These are phyloP conservation scores for Chrysopilus asiliformis DNA, from an alignment of 2,888 invertebrate genomes.

Conservation along the genomic window DNA sequence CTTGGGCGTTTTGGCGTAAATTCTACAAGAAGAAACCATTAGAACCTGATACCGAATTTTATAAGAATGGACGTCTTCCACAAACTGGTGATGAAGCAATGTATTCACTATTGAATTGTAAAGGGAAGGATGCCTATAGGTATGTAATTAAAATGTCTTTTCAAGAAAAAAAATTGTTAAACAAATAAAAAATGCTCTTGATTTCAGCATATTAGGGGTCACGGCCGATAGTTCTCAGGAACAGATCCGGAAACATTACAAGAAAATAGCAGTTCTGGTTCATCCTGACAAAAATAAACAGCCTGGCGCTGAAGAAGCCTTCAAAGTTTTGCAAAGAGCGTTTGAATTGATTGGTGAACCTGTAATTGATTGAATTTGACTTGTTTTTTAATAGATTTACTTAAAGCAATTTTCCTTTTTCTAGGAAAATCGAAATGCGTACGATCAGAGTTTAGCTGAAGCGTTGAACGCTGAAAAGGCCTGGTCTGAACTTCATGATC, in stretches of 20 bases:
- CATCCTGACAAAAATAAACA: conserved; percentile 95
- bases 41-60: conserved; percentile 29
- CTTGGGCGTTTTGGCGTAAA: conserved; percentile 32
- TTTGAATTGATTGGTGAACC: conserved; percentile 90
- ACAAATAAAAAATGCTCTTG: too few species aligned
- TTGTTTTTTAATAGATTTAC: too few species aligned
- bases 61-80: conserved; percentile 46
- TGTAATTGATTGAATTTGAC: too few species aligned
- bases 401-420: conserved; percentile 7
- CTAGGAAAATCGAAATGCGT: conserved; percentile 59
- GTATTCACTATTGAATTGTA: conserved; percentile 81
- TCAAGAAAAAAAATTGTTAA: too few species aligned
- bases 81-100: conserved; percentile 89
- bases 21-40: conserved; percentile 35
- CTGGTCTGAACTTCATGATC: conserved; percentile 76
- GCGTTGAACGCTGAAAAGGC: conserved; percentile 73
- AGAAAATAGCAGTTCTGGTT: conserved; percentile 83
- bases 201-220: conserved; percentile 66
- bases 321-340: conserved; percentile 88
- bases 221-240: conserved; percentile 80
- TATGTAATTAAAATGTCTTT: too few species aligned
- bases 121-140: conserved; percentile 94
- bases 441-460: conserved; percentile 59
- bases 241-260: conserved; percentile 88
- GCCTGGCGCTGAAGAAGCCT: conserved; percentile 91